A percentile compares a stretch with the other conserved stretches of the same genome.
Evolutionary conservation across 2,113 vertebrate genomes (phyloP).

Genomic region (Verasper variegatus): DNA sequence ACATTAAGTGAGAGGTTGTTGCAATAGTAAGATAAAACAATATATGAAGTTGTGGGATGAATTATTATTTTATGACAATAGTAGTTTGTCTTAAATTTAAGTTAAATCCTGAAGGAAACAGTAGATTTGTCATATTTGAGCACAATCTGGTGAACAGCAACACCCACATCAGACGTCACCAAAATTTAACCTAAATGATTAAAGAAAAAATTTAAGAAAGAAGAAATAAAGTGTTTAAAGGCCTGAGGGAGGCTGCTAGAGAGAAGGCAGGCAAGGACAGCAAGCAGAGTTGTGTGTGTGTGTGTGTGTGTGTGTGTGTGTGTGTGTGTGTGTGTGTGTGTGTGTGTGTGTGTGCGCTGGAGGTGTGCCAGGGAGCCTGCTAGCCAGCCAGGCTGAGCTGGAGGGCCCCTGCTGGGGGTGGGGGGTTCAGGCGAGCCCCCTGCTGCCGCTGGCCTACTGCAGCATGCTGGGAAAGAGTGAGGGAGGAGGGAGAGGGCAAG

Average conservation of each 20-base stretch:
- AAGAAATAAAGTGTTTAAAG: not conserved
- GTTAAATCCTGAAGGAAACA: not conserved
- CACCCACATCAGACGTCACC: not conserved
- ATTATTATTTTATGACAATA: not conserved
- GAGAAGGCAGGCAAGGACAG: slow-evolving; percentile 22
- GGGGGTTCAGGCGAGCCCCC: slow-evolving; percentile 75
- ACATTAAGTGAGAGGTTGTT: not conserved
- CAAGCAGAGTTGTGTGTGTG: slow-evolving; percentile 15
- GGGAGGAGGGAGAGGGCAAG: slow-evolving; percentile 16
- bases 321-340: slow-evolving; percentile 21
- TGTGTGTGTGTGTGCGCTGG: slow-evolving; percentile 43
- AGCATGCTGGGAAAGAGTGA: slow-evolving; percentile 64
- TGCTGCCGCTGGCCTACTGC: slow-evolving; percentile 70
- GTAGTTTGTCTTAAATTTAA: not conserved
- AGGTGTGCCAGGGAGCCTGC: slow-evolving; percentile 72
- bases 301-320: slow-evolving; percentile 23
- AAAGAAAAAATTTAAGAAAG: not conserved
- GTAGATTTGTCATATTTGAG: not conserved
- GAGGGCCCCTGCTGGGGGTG: slow-evolving; percentile 73
- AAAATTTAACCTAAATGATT: slow-evolving; percentile 16
- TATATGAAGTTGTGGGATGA: not conserved
- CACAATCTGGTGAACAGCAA: not conserved
- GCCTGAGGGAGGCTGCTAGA: slow-evolving; percentile 16
- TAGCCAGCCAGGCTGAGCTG: slow-evolving; percentile 71
- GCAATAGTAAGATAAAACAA: not conserved